phyloP scores from a whole-genome alignment of 37 sponge, comb jelly and placozoan genomes.

The Tethya wilhelma region DNA sequence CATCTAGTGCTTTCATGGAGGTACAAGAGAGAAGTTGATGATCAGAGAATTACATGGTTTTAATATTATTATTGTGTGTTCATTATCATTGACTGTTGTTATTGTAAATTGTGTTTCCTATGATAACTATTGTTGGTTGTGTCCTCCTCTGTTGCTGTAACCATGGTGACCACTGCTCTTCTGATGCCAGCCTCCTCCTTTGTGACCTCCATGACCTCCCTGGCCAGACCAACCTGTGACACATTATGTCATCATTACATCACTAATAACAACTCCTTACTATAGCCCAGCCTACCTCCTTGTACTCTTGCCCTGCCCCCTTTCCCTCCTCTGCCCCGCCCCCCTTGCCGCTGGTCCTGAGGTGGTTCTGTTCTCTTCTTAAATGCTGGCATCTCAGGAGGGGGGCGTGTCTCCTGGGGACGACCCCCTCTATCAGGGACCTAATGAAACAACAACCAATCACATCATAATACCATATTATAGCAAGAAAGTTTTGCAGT shows the following conservation, averaged over 20 bases:
- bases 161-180: slow-evolving; percentile 1
- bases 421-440: slow-evolving; percentile 93
- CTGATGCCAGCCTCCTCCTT: slow-evolving; percentile 34
- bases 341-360: slow-evolving; percentile 57
- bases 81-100: too few relatives aligned
- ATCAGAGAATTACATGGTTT: too few relatives aligned
- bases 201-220: slow-evolving; percentile 40
- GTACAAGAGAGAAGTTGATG: too few relatives aligned
- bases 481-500: neutral
- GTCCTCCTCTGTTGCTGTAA: too few relatives aligned
- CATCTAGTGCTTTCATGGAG: too few relatives aligned
- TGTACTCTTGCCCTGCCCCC: slow-evolving; percentile 63
- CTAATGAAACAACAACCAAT: slow-evolving; percentile 8
- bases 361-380: slow-evolving; percentile 67
- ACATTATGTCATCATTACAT: neutral
- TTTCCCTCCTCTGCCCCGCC: slow-evolving; percentile 42
- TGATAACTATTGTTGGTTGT: too few relatives aligned
- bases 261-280: neutral
- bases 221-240: slow-evolving; percentile 45
- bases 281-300: slow-evolving; percentile 51
- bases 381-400: slow-evolving; percentile 92
- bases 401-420: slow-evolving; percentile 89
- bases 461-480: neutral
- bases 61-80: too few relatives aligned
- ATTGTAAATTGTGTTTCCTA: too few relatives aligned